A percentile compares a stretch with the other conserved stretches of the same genome.
Evolutionary conservation across 2,797 vertebrate genomes (phyloP).

Genomic region (Pelochelys cantorii): DNA sequence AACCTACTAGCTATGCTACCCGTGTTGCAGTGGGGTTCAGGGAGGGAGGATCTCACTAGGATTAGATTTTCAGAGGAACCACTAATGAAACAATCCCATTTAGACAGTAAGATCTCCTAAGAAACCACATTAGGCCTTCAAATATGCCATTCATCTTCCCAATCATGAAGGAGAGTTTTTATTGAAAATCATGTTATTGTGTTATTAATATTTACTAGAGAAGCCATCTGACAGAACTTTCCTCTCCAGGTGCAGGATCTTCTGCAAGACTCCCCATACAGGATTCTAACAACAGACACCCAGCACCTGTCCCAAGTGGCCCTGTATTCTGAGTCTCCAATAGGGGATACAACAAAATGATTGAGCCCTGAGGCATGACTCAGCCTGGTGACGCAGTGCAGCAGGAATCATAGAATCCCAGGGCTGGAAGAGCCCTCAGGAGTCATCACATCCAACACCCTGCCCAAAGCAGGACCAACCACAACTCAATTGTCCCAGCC

Average conservation of each 20-base stretch:
- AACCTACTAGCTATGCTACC: neutral
- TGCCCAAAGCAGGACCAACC: too few relatives aligned
- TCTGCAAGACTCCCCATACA: neutral
- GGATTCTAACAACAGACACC: neutral
- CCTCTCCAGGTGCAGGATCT: neutral
- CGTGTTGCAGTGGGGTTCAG: neutral
- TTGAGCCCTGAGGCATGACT: neutral
- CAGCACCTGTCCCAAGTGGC: neutral
- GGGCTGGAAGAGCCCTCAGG: too few relatives aligned
- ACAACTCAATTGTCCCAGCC: too few relatives aligned
- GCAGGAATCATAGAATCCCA: neutral
- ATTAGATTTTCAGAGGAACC: neutral
- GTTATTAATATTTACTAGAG: neutral
- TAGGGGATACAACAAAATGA: neutral
- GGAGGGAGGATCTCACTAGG: neutral
- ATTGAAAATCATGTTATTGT: neutral
- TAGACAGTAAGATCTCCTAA: neutral
- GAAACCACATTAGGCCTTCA: neutral
- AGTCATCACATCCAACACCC: too few relatives aligned
- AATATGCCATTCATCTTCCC: neutral
- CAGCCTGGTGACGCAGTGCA: neutral
- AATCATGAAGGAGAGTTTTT: neutral
- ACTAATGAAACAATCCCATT: neutral
- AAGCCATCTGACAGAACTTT: neutral
- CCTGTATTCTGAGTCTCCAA: neutral